phyloP scores from a whole-genome alignment of 2,888 invertebrate species.

The Yponomeuta sedellus region DNA sequence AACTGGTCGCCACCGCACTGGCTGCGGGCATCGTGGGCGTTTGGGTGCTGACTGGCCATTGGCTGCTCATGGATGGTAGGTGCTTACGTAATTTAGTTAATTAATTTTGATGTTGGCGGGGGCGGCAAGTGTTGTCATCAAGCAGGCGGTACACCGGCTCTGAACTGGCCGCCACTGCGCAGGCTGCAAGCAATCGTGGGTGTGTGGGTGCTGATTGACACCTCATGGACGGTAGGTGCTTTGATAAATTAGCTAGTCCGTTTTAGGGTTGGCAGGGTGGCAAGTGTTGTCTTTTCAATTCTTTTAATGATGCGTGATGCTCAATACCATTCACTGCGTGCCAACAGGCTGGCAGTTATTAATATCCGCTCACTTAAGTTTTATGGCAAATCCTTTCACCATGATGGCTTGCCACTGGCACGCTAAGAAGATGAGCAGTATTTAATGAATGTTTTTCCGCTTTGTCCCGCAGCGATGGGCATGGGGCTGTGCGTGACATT shows the following conservation, averaged over 20 bases:
- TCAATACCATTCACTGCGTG: no score
- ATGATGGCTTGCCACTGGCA: no score
- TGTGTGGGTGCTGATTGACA: conserved; percentile 98
- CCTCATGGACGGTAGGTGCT: conserved; percentile 90
- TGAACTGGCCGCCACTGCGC: conserved; percentile 93
- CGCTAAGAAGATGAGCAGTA: no score
- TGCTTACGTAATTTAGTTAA: conserved; percentile 75
- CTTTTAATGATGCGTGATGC: no score
- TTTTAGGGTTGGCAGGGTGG: no score
- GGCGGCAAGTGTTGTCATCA: conserved; percentile 42
- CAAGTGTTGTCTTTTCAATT: no score
- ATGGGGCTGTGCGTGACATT: conserved; percentile 99
- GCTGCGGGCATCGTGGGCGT: conserved; percentile 96
- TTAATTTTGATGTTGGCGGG: conserved; percentile 78
- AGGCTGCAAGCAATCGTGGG: conserved; percentile 95
- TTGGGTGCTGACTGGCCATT: conserved; percentile 98
- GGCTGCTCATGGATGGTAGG: conserved; percentile 82
- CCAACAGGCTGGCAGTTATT: no score
- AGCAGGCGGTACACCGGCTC: conserved; percentile 96
- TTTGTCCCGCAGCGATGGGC: conserved; percentile 86
- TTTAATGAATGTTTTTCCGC: no score
- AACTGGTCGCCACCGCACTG: conserved; percentile 93
- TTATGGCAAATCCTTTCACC: no score
- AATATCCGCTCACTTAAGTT: no score
- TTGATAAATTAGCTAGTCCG: no score